These are phyloP conservation scores for Diplodus puntazzo DNA, from an alignment of 2,797 vertebrate genomes.

Conservation along the genomic window DNA sequence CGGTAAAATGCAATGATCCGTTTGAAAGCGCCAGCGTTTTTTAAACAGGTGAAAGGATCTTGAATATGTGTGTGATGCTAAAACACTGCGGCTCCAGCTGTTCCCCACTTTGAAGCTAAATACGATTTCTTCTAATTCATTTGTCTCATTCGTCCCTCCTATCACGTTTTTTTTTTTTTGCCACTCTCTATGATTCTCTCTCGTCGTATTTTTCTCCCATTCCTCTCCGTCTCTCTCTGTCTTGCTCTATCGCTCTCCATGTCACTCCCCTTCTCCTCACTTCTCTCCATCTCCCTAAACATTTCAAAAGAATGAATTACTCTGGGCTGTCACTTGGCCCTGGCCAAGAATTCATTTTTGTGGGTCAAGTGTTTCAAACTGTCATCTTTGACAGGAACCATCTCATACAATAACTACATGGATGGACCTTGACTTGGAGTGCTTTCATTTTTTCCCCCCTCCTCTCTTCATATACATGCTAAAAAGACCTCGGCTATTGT, in stretches of 20 bases:
- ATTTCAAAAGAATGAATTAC: conserved; percentile 86
- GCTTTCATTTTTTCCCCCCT: conserved; percentile 43
- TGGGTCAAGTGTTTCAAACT: conserved; percentile 87
- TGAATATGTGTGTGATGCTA: not conserved
- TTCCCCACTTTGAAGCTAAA: not conserved
- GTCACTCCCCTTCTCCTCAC: conserved; percentile 69
- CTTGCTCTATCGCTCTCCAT: conserved; percentile 71
- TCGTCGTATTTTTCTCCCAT: conserved; percentile 38
- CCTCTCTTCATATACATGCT: conserved; percentile 73
- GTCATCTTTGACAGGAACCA: conserved; percentile 87
- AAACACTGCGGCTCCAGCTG: not conserved
- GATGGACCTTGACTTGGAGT: conserved; percentile 82
- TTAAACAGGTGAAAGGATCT: not conserved
- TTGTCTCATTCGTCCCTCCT: not conserved
- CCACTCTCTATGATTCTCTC: conserved; percentile 22
- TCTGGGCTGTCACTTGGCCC: conserved; percentile 83
- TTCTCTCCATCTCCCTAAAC: conserved; percentile 75
- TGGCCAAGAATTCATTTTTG: conserved; percentile 86
- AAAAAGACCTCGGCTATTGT: conserved; percentile 72
- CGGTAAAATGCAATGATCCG: too few relatives aligned
- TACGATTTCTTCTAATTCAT: conserved; percentile 29
- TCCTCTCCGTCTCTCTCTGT: conserved; percentile 56
- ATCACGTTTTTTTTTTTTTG: not conserved
- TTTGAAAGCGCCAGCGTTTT: too few relatives aligned
- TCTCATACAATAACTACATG: conserved; percentile 85